These are phyloP conservation scores for Calypte anna DNA, from an alignment of 2,113 vertebrate species.

Conservation along the genomic window DNA sequence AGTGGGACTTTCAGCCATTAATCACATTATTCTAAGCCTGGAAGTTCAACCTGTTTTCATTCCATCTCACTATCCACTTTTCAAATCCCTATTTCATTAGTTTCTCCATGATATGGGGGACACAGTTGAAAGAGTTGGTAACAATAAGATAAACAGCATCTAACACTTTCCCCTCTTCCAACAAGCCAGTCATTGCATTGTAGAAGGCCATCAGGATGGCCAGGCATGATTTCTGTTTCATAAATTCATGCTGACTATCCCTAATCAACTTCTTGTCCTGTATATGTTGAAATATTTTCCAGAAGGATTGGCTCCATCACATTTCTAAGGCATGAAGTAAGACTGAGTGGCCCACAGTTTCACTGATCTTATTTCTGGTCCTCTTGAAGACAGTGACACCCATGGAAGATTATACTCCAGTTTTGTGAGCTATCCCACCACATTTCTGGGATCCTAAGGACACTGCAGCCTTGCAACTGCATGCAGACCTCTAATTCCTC, in stretches of 20 bases:
- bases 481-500: background rate
- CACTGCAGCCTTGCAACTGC: background rate
- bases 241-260: background rate
- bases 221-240: background rate
- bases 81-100: background rate
- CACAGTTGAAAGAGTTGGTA: background rate
- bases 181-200: background rate
- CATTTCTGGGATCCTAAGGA: background rate
- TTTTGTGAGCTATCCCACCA: background rate
- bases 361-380: background rate
- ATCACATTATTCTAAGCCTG: background rate
- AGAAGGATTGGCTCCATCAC: background rate
- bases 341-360: background rate
- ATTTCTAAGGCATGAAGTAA: background rate
- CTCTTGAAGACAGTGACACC: background rate
- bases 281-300: background rate
- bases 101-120: background rate
- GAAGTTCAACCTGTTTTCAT: background rate
- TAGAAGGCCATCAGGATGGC: background rate
- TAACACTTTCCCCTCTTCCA: background rate
- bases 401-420: background rate
- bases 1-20: background rate
- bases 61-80: background rate
- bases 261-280: background rate
- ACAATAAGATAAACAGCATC: background rate